Percentiles rank a stretch among this genome's conserved stretches.
These are phyloP conservation scores for Drosophila hamatofila DNA, from an alignment of 2,888 invertebrate species.

Conservation along the genomic window DNA sequence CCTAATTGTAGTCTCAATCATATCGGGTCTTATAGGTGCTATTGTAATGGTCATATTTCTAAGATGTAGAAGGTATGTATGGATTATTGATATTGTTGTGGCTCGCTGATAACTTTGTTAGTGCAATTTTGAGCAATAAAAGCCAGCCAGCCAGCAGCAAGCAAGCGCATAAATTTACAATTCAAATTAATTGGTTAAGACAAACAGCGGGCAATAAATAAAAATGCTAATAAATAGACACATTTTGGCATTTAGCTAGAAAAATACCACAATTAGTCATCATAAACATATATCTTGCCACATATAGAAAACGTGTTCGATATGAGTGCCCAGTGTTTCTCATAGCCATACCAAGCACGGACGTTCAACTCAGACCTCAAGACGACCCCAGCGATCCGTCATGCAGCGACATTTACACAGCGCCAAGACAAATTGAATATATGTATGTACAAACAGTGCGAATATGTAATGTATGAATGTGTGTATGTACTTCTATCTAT, in stretches of 20 bases:
- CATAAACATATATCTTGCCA: slow-evolving; percentile 45
- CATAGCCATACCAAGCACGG: slow-evolving; percentile 39
- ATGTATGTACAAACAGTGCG: slow-evolving; percentile 14
- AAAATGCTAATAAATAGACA: slow-evolving; percentile 65
- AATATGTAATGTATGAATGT: slow-evolving; percentile 22
- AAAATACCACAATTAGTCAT: slow-evolving; percentile 74
- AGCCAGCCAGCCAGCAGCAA: slow-evolving; percentile 5
- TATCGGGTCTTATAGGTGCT: slow-evolving; percentile 90
- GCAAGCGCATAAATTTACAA: slow-evolving; percentile 59
- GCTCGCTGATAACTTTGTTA: slow-evolving; percentile 5
- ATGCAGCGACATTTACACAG: slow-evolving; percentile 74
- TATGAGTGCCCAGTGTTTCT: slow-evolving; percentile 8
- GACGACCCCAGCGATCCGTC: slow-evolving; percentile 74
- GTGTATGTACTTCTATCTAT: not conserved
- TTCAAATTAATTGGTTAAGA: slow-evolving; percentile 70
- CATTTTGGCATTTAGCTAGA: slow-evolving; percentile 71
- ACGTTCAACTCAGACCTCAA: slow-evolving; percentile 68
- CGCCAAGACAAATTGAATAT: slow-evolving; percentile 70
- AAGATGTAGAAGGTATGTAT: slow-evolving; percentile 87
- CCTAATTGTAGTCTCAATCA: slow-evolving; percentile 89
- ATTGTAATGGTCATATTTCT: slow-evolving; percentile 90
- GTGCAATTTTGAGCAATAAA: slow-evolving; percentile 25
- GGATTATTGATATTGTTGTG: slow-evolving; percentile 11
- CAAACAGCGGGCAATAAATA: slow-evolving; percentile 53
- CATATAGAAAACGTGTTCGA: slow-evolving; percentile 9